Evolutionary conservation across 2,797 vertebrate species (phyloP).

Genomic region (Coregonus ussuriensis): DNA sequence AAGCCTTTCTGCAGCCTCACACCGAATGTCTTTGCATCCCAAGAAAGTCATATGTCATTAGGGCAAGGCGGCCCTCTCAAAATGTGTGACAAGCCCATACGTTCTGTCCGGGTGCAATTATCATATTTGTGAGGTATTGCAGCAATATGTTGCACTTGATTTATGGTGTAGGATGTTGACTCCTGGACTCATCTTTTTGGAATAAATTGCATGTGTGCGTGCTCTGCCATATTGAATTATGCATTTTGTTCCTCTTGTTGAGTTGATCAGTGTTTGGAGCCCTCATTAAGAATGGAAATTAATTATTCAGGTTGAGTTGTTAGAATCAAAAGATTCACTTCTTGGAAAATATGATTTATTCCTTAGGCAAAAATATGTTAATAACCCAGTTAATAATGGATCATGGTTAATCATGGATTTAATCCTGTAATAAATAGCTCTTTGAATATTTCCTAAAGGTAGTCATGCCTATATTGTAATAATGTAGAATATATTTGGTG

Average conservation of each 20-base stretch:
- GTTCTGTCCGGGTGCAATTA: constrained; percentile 65
- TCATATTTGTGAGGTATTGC: constrained; percentile 73
- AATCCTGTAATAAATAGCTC: not conserved
- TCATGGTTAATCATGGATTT: constrained; percentile 10
- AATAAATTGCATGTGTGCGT: constrained; percentile 64
- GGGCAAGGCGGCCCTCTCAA: constrained; percentile 65
- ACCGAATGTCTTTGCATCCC: constrained; percentile 30
- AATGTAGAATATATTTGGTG: not conserved
- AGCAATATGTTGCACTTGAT: constrained; percentile 70
- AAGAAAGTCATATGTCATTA: constrained; percentile 76
- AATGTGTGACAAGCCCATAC: constrained; percentile 60
- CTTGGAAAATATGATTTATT: constrained; percentile 64
- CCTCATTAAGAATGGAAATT: constrained; percentile 72
- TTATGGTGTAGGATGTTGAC: constrained; percentile 61
- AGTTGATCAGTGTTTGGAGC: constrained; percentile 11
- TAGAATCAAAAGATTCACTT: constrained; percentile 57
- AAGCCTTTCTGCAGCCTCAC: constrained; percentile 45
- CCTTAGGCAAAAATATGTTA: constrained; percentile 64
- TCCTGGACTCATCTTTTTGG: constrained; percentile 59
- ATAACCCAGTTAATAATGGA: constrained; percentile 51
- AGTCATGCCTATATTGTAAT: not conserved
- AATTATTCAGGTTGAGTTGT: constrained; percentile 58
- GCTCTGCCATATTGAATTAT: constrained; percentile 69
- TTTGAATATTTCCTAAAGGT: not conserved
- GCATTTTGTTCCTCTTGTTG: constrained; percentile 70